Base-by-base conservation (phyloP, 2,797 vertebrate species). In the Crenichthys baileyi region DNA sequence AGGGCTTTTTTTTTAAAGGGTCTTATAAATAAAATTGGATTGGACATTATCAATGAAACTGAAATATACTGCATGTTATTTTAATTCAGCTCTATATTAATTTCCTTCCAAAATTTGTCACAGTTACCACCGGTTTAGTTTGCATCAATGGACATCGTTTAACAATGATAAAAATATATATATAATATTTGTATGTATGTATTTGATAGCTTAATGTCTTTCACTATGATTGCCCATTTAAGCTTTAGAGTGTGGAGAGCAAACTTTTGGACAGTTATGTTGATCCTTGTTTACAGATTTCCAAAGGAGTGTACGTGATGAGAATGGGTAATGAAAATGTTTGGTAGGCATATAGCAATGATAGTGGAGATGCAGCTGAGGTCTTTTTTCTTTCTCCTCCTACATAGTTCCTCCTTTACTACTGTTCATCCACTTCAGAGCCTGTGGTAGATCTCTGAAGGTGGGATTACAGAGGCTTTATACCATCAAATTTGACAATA, bases 401-500 rank as follows among this genome's bases (percentile, higher is more conserved):
- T 39, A 24, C 20, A 15, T 67, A 11, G 18, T 67, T 67, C 36
- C 18, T 41, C 18, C 22, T 67, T 67, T 41, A 22, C 8, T 41
- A 36, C 63, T 41, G 36, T 67, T 41, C 24, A 41, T 67, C 20
- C 36, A 13, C 63, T 36, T 67, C 20, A 67, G 18, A 67, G 39
- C 41, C 36, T 67, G 36, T 65, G 31, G 7, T 41, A 67, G 31
- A 67, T 22, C 7, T 67, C 63, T 22, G 20, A 41, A 67, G 20
- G 18, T 39, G 36, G 63, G 63, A 67, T 67, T 67, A 67, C 36
- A 41, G 9, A 67, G 36, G 36, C 36, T 67, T 63, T 63, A 20
- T 63, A 63, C 7, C 18, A 90, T 89, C 82, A 71, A 83, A 90
- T 88, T 90, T 94, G 60, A 61, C 60, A 61, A 61, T 29, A 36